These are phyloP conservation scores for Catocala nupta DNA, from an alignment of 2,888 invertebrate genomes.

Conservation along the genomic window DNA sequence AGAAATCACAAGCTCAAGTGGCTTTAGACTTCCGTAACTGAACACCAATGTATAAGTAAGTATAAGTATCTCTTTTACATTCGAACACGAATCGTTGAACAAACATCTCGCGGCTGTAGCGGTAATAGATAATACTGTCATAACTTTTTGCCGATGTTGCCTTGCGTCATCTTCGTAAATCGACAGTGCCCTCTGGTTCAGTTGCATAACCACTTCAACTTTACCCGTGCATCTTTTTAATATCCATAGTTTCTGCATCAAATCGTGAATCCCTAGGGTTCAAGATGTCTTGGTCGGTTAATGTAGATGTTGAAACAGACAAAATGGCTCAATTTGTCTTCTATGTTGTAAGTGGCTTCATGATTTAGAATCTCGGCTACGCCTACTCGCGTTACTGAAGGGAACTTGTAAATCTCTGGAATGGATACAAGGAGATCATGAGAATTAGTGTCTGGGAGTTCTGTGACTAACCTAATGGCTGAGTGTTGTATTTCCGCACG, in stretches of 20 bases:
- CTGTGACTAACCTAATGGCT: constrained; percentile 57
- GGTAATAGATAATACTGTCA: constrained; percentile 51
- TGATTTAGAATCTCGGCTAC: constrained; percentile 74
- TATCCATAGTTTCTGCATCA: constrained; percentile 22
- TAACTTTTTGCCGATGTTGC: constrained; percentile 47
- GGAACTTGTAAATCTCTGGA: constrained; percentile 74
- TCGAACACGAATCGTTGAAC: constrained; percentile 40
- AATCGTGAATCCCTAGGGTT: constrained; percentile 33
- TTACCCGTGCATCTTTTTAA: constrained; percentile 23
- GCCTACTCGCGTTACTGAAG: constrained; percentile 71
- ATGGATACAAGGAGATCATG: constrained; percentile 62
- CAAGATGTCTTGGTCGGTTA: constrained; percentile 44
- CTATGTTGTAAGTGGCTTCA: constrained; percentile 70
- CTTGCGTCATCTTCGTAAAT: constrained; percentile 51
- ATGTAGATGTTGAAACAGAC: constrained; percentile 66
- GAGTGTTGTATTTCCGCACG: constrained; percentile 40
- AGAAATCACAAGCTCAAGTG: constrained; percentile 46
- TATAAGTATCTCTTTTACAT: constrained; percentile 44
- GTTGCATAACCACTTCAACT: constrained; percentile 35
- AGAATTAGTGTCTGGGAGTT: constrained; percentile 65
- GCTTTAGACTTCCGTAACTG: constrained; percentile 48
- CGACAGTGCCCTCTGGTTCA: constrained; percentile 37
- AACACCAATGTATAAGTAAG: constrained; percentile 37
- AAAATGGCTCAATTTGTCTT: constrained; percentile 80
- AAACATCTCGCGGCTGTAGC: constrained; percentile 41